Evolutionary conservation across 2,797 vertebrate species (phyloP).

Genomic region (Diceros bicornis): DNA sequence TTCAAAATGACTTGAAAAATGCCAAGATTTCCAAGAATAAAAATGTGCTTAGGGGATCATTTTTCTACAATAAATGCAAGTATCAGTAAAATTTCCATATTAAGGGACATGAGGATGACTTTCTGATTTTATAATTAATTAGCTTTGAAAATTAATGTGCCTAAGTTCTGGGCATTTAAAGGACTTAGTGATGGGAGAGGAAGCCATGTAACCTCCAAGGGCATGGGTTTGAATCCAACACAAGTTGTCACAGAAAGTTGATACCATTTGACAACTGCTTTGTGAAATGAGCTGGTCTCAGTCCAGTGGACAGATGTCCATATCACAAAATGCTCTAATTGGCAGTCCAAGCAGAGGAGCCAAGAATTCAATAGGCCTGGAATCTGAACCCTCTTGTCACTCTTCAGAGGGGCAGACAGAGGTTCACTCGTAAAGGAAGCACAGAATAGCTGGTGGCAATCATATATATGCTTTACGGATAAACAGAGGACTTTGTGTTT

Average conservation of each 20-base stretch:
- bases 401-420: conserved; percentile 73
- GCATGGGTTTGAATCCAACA: conserved; percentile 74
- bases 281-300: conserved; percentile 83
- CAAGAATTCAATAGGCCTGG: conserved; percentile 71
- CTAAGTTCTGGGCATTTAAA: conserved; percentile 47
- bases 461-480: conserved; percentile 61
- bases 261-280: conserved; percentile 72
- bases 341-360: conserved; percentile 75
- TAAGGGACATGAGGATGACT: conserved; percentile 55
- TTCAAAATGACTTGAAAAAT: conserved; percentile 53
- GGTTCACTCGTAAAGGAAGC: conserved; percentile 68
- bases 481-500: conserved; percentile 75
- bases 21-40: conserved; percentile 60
- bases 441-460: conserved; percentile 68
- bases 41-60: not conserved
- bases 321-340: conserved; percentile 83
- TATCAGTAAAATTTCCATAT: conserved; percentile 40
- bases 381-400: conserved; percentile 80
- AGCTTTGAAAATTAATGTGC: conserved; percentile 64
- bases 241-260: conserved; percentile 65
- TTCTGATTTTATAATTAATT: conserved; percentile 73
- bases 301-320: conserved; percentile 83
- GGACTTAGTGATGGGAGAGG: conserved; percentile 49
- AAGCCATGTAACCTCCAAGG: conserved; percentile 67
- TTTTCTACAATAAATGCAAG: conserved; percentile 62